Evolutionary conservation across 2,113 vertebrate genomes (phyloP).

Genomic region (Psittacula cyanocephala): DNA sequence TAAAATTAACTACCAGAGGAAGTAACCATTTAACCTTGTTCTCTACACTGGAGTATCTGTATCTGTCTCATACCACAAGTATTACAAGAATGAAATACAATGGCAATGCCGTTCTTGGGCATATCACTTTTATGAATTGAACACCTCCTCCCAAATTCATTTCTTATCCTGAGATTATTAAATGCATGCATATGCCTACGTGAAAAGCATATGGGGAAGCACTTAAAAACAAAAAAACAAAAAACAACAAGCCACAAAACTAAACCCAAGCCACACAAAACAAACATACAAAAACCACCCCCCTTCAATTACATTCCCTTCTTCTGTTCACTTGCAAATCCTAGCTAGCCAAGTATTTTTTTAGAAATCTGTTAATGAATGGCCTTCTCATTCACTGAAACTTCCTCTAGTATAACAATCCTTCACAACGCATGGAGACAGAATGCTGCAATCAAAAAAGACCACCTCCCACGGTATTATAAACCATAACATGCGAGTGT

Average conservation of each 20-base stretch:
- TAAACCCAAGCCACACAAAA: not conserved
- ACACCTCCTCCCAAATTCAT: not conserved
- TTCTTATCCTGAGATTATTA: not conserved
- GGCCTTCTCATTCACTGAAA: not conserved
- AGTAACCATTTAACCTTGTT: not conserved
- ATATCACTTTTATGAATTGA: not conserved
- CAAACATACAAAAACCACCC: not conserved
- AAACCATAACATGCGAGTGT: not conserved
- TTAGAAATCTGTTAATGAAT: not conserved
- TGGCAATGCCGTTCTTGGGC: not conserved
- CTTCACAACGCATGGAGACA: not conserved
- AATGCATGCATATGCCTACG: not conserved
- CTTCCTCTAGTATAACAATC: not conserved
- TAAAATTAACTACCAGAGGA: not conserved
- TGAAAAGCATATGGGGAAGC: not conserved
- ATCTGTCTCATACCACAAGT: not conserved
- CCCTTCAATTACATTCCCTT: not conserved
- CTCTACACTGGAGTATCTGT: not conserved
- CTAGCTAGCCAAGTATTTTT: not conserved
- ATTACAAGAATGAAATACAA: not conserved
- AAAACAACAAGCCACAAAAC: not conserved
- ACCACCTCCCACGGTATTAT: not conserved
- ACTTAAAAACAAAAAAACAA: not conserved
- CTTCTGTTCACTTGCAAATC: not conserved
- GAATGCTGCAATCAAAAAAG: not conserved